phyloP scores from a whole-genome alignment of 2,797 vertebrate species.

The Malurus leucopterus region DNA sequence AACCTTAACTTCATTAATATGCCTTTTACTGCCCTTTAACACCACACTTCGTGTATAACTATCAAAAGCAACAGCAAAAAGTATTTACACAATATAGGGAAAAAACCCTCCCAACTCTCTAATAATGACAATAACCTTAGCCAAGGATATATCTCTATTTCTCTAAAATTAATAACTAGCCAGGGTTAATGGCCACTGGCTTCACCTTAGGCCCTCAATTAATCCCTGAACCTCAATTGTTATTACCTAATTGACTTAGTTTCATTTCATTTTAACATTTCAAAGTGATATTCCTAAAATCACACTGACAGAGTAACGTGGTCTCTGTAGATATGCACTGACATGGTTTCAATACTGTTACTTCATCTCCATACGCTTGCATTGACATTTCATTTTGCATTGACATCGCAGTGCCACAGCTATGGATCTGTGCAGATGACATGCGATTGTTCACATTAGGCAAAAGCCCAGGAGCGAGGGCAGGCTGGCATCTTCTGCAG shows the following conservation, averaged over 20 bases:
- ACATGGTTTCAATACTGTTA: not conserved
- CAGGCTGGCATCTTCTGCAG: not conserved
- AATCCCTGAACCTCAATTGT: slow-evolving; percentile 69
- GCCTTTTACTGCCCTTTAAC: not conserved
- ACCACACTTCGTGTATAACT: not conserved
- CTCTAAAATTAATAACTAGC: slow-evolving; percentile 58
- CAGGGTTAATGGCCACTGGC: slow-evolving; percentile 68
- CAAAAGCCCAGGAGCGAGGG: not conserved
- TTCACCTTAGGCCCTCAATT: slow-evolving; percentile 71
- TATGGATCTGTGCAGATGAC: not conserved
- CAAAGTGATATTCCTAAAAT: slow-evolving; percentile 67
- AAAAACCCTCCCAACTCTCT: not conserved
- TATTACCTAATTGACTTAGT: slow-evolving; percentile 74
- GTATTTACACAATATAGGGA: not conserved
- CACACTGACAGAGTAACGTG: slow-evolving; percentile 24
- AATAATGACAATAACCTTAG: slow-evolving; percentile 48
- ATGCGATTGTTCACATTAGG: not conserved
- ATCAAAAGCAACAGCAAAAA: not conserved
- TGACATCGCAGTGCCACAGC: not conserved
- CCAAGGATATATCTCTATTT: slow-evolving; percentile 37
- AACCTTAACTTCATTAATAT: not conserved
- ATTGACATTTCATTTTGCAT: slow-evolving; percentile 24
- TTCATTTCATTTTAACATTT: slow-evolving; percentile 69
- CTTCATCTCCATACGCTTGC: not conserved
- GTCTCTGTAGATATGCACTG: slow-evolving; percentile 19